Evolutionary conservation across 2,797 vertebrate species (phyloP).

Genomic region (Neomorphus geoffroyi): DNA sequence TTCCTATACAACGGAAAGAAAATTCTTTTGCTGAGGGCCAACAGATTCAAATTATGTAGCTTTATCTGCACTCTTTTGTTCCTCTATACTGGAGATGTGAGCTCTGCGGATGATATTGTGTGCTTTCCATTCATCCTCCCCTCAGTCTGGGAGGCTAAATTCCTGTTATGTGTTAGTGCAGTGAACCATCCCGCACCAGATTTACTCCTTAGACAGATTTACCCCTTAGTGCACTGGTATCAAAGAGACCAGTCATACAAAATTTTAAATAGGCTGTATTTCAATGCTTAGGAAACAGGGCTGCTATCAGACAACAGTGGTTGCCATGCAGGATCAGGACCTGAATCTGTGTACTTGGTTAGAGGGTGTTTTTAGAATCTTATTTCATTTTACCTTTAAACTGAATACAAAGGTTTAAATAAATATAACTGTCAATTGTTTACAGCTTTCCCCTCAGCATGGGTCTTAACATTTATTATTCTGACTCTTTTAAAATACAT

Average conservation of each 20-base stretch:
- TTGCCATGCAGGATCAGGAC: neutral
- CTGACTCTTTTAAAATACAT: neutral
- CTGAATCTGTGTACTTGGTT: neutral
- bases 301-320: neutral
- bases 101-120: neutral
- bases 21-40: neutral
- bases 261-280: neutral
- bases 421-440: neutral
- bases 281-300: neutral
- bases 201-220: neutral
- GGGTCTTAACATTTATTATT: slow-evolving; percentile 31
- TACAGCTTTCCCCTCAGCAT: neutral
- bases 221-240: neutral
- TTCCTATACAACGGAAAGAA: neutral
- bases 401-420: neutral
- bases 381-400: neutral
- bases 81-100: neutral
- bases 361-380: neutral
- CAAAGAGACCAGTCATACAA: neutral
- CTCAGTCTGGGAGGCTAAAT: neutral
- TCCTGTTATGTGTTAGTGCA: neutral
- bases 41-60: neutral
- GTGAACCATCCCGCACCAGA: neutral
- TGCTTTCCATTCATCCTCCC: neutral
- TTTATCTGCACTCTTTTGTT: neutral